Percentiles rank a stretch among this genome's conserved stretches.
phyloP scores from a whole-genome alignment of 1,140 invertebrate species.

The Pseudomyrmex pallidus region DNA sequence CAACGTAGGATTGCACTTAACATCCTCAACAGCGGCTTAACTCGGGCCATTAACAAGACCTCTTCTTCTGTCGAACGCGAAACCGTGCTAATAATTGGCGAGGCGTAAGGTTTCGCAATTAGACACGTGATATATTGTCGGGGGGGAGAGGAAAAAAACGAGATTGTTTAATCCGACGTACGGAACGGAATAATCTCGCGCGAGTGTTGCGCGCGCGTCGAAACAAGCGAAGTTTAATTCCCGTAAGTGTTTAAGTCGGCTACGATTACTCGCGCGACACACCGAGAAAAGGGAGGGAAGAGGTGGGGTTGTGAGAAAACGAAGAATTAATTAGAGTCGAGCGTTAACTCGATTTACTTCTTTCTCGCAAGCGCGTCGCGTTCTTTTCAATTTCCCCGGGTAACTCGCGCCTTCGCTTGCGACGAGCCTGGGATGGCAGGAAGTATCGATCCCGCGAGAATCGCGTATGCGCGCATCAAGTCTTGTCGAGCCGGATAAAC shows the following conservation, averaged over 20 bases:
- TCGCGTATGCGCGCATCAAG: slow-evolving; percentile 73
- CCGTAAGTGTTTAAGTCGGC: slow-evolving; percentile 21
- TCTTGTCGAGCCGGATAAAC: slow-evolving; percentile 64
- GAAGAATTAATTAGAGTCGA: slow-evolving; percentile 23
- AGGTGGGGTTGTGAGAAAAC: not conserved
- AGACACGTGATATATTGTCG: not conserved
- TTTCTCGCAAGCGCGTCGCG: not conserved
- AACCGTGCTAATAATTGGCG: slow-evolving; percentile 19
- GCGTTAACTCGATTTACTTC: slow-evolving; percentile 8
- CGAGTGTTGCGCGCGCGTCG: not conserved
- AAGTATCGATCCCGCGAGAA: slow-evolving; percentile 72
- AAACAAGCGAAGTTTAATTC: slow-evolving; percentile 26
- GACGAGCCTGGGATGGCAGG: slow-evolving; percentile 65
- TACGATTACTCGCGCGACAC: slow-evolving; percentile 22
- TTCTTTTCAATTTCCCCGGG: slow-evolving; percentile 68
- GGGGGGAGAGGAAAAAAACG: not conserved
- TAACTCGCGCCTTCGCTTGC: slow-evolving; percentile 66
- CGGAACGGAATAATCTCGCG: slow-evolving; percentile 9
- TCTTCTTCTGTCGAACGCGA: slow-evolving; percentile 34
- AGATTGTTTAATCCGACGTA: not conserved
- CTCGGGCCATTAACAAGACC: slow-evolving; percentile 49
- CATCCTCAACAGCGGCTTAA: slow-evolving; percentile 58
- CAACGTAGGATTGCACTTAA: slow-evolving; percentile 59
- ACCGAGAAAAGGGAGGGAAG: no score
- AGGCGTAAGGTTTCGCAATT: slow-evolving; percentile 30